A percentile compares a stretch with the other conserved stretches of the same genome.
Conservation (phyloP, 2,797 vertebrate genomes). For the Apogon talboti region DNA sequence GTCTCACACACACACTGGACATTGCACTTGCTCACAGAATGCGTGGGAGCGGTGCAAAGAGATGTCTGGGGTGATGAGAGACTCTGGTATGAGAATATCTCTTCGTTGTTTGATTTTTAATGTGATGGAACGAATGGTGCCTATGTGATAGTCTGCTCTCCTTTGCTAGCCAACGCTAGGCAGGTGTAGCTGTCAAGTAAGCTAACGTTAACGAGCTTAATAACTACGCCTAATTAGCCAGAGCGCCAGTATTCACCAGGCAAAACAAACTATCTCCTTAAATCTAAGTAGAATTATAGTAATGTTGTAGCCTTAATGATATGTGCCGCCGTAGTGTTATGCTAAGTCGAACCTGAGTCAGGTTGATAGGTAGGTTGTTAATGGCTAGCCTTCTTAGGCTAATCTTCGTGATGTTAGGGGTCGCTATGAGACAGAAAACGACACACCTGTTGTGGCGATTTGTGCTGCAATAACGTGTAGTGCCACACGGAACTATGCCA, state of each 20-base stretch:
- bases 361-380: background rate
- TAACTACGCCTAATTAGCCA: slow-evolving; percentile 32
- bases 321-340: background rate
- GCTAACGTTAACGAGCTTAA: slow-evolving; percentile 41
- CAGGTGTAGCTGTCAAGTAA: background rate
- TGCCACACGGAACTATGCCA: background rate
- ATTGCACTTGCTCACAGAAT: slow-evolving; percentile 62
- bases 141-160: background rate
- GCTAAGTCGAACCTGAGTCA: too few relatives aligned
- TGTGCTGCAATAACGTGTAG: background rate
- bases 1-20: slow-evolving; percentile 53
- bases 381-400: background rate
- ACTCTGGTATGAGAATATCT: slow-evolving; percentile 69
- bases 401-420: background rate
- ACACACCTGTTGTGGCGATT: slow-evolving; percentile 49
- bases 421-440: slow-evolving; percentile 8
- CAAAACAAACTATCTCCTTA: background rate
- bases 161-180: slow-evolving; percentile 40
- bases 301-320: background rate
- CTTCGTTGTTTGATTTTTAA: slow-evolving; percentile 1
- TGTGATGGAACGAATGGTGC: background rate
- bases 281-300: background rate
- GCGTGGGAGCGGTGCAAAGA: slow-evolving; percentile 56
- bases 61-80: slow-evolving; percentile 74
- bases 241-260: background rate